These are phyloP conservation scores for Butastur rufipennis DNA, from an alignment of 2,113 vertebrate genomes.

Conservation along the genomic window DNA sequence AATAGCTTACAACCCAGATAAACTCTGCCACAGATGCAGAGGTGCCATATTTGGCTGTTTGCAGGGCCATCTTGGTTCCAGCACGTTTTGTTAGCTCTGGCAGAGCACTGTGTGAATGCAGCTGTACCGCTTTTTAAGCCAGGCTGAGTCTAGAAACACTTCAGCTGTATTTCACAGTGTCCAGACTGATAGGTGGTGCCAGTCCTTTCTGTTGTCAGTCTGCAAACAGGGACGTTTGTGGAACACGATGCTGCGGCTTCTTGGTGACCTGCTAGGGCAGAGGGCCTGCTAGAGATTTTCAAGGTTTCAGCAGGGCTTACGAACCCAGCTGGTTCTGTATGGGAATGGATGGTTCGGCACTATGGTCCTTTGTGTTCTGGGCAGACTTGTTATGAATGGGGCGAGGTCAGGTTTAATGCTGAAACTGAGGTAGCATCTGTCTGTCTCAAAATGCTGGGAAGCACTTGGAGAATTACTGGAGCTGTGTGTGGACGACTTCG, in stretches of 20 bases:
- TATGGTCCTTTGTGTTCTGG: background rate
- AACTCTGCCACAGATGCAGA: background rate
- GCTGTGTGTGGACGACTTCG: background rate
- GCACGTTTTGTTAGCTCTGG: background rate
- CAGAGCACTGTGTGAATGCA: background rate
- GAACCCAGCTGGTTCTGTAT: background rate
- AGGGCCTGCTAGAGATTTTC: background rate
- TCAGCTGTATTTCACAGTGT: accelerated
- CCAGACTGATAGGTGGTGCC: background rate
- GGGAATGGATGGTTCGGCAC: background rate
- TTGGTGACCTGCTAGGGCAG: background rate
- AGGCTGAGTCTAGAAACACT: background rate
- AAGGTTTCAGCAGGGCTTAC: background rate
- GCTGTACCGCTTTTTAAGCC: background rate
- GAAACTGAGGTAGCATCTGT: background rate
- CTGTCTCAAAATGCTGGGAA: background rate
- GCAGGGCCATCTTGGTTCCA: background rate
- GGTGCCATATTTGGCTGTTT: background rate
- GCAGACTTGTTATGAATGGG: background rate
- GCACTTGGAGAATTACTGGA: background rate
- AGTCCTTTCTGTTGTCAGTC: background rate
- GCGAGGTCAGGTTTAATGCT: background rate
- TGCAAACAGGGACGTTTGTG: background rate
- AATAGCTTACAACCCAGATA: background rate
- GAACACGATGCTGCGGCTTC: background rate